Conservation (phyloP, 2,797 vertebrate species). For the Manis pentadactyla region DNA sequence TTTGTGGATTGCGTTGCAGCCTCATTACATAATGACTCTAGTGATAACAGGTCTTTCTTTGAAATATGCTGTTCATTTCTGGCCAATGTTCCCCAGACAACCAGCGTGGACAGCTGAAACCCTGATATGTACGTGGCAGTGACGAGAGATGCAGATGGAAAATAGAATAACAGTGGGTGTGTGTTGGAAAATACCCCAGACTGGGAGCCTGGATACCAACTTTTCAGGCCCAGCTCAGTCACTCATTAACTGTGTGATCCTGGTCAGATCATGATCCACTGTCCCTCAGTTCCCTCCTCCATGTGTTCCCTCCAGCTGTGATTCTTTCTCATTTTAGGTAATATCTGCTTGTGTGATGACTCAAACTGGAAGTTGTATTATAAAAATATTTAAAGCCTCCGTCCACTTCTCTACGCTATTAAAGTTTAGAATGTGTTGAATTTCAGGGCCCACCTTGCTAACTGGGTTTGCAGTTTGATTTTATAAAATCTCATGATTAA, state of each 20-base stretch:
- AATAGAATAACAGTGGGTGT: background rate
- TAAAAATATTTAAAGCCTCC: background rate
- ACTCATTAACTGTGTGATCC: background rate
- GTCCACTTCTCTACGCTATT: background rate
- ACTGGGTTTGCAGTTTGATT: slow-evolving; percentile 59
- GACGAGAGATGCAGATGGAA: slow-evolving; percentile 40
- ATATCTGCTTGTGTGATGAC: background rate
- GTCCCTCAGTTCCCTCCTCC: background rate
- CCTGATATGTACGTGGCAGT: background rate
- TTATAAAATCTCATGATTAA: slow-evolving; percentile 17
- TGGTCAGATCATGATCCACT: background rate
- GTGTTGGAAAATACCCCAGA: slow-evolving; percentile 25
- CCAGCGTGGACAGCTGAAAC: background rate
- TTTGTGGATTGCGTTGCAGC: background rate
- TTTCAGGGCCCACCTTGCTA: slow-evolving; percentile 20
- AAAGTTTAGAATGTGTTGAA: slow-evolving; percentile 48
- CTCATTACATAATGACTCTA: background rate
- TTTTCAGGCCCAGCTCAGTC: background rate
- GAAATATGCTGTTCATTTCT: slow-evolving; percentile 27
- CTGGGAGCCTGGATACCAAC: background rate
- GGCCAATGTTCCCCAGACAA: background rate
- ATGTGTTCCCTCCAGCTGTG: background rate
- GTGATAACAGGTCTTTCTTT: slow-evolving; percentile 17
- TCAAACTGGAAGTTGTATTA: slow-evolving; percentile 26
- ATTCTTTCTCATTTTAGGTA: slow-evolving; percentile 11